These are phyloP conservation scores for Hyles euphorbiae DNA, from an alignment of 1,140 invertebrate species.

Conservation along the genomic window DNA sequence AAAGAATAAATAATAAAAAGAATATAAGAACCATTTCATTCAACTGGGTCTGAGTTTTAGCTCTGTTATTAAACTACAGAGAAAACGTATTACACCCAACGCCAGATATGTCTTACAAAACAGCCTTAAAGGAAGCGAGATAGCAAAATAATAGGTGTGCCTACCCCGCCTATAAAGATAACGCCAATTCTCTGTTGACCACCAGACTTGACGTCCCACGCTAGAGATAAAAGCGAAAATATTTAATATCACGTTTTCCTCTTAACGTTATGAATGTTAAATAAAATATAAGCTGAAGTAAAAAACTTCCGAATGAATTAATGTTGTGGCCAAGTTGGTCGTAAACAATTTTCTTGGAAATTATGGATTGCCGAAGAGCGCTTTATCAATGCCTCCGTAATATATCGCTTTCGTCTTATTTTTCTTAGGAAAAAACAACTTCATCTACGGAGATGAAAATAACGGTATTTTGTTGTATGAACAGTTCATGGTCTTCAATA, in stretches of 20 bases:
- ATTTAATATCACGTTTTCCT: neutral
- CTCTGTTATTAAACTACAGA: too few species aligned
- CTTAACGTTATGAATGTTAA: neutral
- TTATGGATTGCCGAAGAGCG: constrained; percentile 32
- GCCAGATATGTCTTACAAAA: neutral
- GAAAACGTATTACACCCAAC: too few species aligned
- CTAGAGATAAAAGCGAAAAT: constrained; percentile 1
- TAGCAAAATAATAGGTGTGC: constrained; percentile 22
- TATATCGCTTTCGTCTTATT: constrained; percentile 24
- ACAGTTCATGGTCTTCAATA: too few species aligned
- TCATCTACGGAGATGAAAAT: constrained; percentile 11
- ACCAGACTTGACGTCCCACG: constrained; percentile 14
- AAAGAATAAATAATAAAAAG: too few species aligned
- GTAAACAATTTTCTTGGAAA: constrained; percentile 26
- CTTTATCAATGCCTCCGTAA: constrained; percentile 33
- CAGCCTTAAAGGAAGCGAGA: constrained; percentile 14
- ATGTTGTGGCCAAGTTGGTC: constrained; percentile 20
- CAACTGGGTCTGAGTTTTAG: too few species aligned
- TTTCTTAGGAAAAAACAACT: constrained; percentile 27
- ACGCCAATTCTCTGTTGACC: constrained; percentile 20
- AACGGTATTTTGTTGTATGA: neutral
- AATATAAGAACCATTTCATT: too few species aligned
- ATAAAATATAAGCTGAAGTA: too few species aligned
- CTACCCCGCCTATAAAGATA: constrained; percentile 25
- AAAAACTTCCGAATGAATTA: constrained; percentile 18